Evolutionary conservation across 1,140 invertebrate species (phyloP).

Genomic region (Anoplolepis gracilipes): DNA sequence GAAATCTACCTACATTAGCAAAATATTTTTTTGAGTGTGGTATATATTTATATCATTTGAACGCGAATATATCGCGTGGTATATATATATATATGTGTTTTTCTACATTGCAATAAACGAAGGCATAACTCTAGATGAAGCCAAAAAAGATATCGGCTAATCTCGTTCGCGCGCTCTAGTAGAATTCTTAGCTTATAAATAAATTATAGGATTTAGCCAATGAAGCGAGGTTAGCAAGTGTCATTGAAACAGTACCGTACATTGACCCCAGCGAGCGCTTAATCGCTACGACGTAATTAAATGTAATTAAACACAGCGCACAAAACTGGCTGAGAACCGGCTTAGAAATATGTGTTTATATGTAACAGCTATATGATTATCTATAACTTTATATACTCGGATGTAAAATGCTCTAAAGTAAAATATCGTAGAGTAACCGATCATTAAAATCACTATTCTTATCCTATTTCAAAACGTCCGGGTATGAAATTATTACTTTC

Average conservation of each 20-base stretch:
- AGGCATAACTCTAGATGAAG: conserved; percentile 56
- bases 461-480: neutral
- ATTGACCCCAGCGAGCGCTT: conserved; percentile 72
- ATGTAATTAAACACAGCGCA: conserved; percentile 25
- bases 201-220: conserved; percentile 77
- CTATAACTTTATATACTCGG: neutral
- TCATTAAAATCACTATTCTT: neutral
- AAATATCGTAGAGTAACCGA: neutral
- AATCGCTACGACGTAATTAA: conserved; percentile 59
- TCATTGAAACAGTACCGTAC: conserved; percentile 76
- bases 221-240: conserved; percentile 65
- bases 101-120: neutral
- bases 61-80: neutral
- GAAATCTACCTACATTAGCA: too few species aligned
- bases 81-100: too few species aligned
- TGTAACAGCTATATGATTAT: conserved; percentile 10
- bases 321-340: conserved; percentile 21
- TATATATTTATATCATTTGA: neutral
- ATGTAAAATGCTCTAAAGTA: neutral
- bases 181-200: conserved; percentile 63
- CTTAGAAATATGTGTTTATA: conserved; percentile 49
- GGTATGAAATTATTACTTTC: neutral
- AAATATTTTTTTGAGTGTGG: too few species aligned
- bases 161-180: conserved; percentile 7
- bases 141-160: conserved; percentile 53